Evolutionary conservation across 2,797 vertebrate species (phyloP).

Genomic region (Scyliorhinus canicula): DNA sequence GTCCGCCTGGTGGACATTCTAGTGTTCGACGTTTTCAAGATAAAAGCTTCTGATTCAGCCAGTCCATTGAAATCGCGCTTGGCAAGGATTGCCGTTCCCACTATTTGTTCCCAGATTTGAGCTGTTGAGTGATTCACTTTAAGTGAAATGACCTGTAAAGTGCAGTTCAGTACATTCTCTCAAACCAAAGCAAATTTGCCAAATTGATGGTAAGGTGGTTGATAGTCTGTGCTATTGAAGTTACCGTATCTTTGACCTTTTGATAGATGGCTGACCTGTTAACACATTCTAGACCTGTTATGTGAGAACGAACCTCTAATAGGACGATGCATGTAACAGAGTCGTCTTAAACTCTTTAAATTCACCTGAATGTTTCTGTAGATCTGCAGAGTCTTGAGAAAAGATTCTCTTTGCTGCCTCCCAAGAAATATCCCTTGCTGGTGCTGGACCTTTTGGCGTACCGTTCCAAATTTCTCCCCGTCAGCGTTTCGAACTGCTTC

Average conservation of each 20-base stretch:
- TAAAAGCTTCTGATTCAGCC: slow-evolving; percentile 31
- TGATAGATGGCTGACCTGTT: background rate
- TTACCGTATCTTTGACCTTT: background rate
- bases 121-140: background rate
- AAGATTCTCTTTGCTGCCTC: background rate
- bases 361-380: background rate
- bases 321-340: background rate
- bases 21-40: slow-evolving; percentile 20
- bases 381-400: background rate
- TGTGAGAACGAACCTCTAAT: background rate
- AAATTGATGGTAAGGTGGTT: background rate
- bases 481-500: background rate
- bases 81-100: slow-evolving; percentile 1
- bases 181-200: slow-evolving; percentile 35
- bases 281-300: background rate
- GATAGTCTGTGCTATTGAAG: slow-evolving; percentile 7
- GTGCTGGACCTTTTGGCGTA: background rate
- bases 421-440: no score
- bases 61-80: background rate
- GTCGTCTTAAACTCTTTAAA: background rate
- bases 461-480: background rate
- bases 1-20: background rate
- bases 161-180: background rate
- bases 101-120: background rate
- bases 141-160: background rate